Percentiles rank a stretch among this genome's conserved stretches.
Conservation (phyloP, 2,888 invertebrate species). For the Hydraecia micacea region DNA sequence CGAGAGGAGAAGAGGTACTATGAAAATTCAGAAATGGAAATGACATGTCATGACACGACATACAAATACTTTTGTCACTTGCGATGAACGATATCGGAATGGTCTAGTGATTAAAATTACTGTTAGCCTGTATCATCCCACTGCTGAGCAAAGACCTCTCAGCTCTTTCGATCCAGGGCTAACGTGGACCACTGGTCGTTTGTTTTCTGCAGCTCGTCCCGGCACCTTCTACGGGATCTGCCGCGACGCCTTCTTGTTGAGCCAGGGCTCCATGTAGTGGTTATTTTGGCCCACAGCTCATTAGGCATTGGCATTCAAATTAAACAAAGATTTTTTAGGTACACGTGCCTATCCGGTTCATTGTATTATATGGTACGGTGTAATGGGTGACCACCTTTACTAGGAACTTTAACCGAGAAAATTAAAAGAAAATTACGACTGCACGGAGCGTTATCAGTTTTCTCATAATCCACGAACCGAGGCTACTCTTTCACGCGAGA, state of each 20-base stretch:
- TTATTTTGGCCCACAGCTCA: too few species aligned
- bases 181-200: too few species aligned
- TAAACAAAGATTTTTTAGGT: too few species aligned
- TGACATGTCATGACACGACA: not conserved
- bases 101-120: not conserved
- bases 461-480: conserved; percentile 53
- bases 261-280: too few species aligned
- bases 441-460: conserved; percentile 47
- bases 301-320: too few species aligned
- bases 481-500: conserved; percentile 38
- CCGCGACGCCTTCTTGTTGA: too few species aligned
- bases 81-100: not conserved
- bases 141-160: too few species aligned
- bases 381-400: conserved; percentile 13
- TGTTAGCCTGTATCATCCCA: too few species aligned
- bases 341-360: not conserved
- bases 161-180: too few species aligned
- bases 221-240: too few species aligned
- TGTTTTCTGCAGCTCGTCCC: too few species aligned
- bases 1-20: not conserved
- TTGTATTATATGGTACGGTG: not conserved
- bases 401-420: conserved; percentile 39
- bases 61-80: not conserved
- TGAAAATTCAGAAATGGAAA: not conserved
- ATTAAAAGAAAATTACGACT: conserved; percentile 60